Base-by-base conservation (phyloP, 1,140 invertebrate species). In the Drosophila carrolli region DNA sequence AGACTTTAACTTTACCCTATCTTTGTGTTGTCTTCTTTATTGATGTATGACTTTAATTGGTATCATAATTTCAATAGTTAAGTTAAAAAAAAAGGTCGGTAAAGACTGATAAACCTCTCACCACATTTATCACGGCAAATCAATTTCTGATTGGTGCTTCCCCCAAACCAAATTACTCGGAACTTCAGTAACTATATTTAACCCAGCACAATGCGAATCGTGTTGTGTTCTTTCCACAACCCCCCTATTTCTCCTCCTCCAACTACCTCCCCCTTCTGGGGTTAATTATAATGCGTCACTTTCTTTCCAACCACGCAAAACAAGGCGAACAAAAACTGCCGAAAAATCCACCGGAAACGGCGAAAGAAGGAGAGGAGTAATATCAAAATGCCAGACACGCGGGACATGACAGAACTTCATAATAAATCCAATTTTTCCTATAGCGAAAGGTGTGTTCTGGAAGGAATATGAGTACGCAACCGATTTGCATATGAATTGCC, bases 381-480 rank as follows among this genome's bases (percentile, higher is more conserved):
- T 19, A 51, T 67, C 37, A 37, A 19, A 71, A 71, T 72, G 38
- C 68, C 19, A 58, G 68, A 14, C 68, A 71, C 53, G 51, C 37
- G 32, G 40, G 37, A 41, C 68, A 71, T 58, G 68, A 58, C 66
- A 38, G 38, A 50, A 72, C 19, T 37, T 43, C 46, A 48, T 29
- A 71, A 72, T 72, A 54, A 66, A 54, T 53, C 51, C 53, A 71
- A 67, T 27, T 72, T 72, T 71, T 71, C 16, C 53, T 43, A 72
- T 71, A 58, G 37, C 44, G 43, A 71, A 71, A 71, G 65, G 68
- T 71, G 68, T 71, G 66, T 71, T 71, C 65, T 11, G 44, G 50
- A 72, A 71, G 68, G 66, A 58, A 46, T 40, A 57, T 51, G 41
- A 68, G 59, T 41, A 23, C 38, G 27, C 11, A 51, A 9, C 41